Base-by-base conservation (phyloP, 2,888 invertebrate species). In the Lepas anatifera region DNA sequence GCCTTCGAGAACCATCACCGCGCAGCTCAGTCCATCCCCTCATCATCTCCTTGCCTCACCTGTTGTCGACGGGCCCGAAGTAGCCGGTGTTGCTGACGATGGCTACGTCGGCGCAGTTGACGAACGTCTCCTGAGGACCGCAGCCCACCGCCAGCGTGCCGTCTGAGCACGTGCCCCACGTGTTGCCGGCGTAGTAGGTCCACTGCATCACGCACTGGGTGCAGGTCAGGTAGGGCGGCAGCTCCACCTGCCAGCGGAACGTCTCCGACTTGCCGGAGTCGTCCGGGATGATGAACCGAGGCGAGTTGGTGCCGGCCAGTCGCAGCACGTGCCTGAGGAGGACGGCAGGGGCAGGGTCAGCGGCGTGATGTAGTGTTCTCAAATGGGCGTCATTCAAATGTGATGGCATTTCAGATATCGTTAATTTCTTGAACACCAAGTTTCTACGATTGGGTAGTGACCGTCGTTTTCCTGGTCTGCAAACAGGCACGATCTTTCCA, bases 141-240 rank as follows among this genome's bases (percentile, higher is more conserved):
- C 93, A 94, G 1, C 94, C 93, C 1, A 91, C 88, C 11, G 70
- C 71, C n/a, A 39, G 69, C 13, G 52, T 35, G n/a, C 74, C 74
- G 35, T 68, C 41, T 13, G 32, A 27, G 48, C 70, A 68, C 29
- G 85, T 86, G 10, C 94, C 95, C 94, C 94, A 95, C 87, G 92
- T 92, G 78, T 95, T 95, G 25, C 88, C 89, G 71, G 94, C 92
- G 75, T 88, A 89, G 79, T 94, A 95, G 71, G 88, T 92, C 95
- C 95, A 95, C 78, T 94, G 93, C n/a, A 95, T 78, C 7, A 95
- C 90, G 77, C 95, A 95, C 76, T 92, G 92, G 0, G 89, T 87
- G 77, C 94, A 95, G 0, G 91, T 91, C 3, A 95, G 79, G 76
- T 89, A 91, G 0, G 90, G 83, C 0, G 95, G 95, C 68, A 95